Evolutionary conservation across 2,113 vertebrate species (phyloP).

Genomic region (Hystrix brachyura): DNA sequence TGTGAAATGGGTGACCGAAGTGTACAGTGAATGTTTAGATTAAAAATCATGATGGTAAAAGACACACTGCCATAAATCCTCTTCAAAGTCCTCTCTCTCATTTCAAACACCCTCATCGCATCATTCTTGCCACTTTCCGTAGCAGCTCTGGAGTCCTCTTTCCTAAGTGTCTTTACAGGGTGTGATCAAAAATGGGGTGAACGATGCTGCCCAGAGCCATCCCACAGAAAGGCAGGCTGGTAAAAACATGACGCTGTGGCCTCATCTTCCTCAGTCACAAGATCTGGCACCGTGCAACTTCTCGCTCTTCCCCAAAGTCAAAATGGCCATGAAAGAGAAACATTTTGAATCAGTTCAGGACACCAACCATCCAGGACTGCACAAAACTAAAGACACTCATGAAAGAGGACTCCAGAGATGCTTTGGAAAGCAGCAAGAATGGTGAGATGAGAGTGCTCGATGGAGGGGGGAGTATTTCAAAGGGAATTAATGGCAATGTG

Average conservation of each 20-base stretch:
- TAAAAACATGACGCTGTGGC: background rate
- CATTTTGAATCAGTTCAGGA: background rate
- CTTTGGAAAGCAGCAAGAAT: background rate
- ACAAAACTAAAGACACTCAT: background rate
- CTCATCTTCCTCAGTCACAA: background rate
- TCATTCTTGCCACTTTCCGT: background rate
- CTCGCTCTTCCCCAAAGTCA: background rate
- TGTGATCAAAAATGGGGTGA: background rate
- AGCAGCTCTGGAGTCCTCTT: background rate
- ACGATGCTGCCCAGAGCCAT: background rate
- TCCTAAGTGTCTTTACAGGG: background rate
- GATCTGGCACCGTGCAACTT: background rate
- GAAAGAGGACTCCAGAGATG: background rate
- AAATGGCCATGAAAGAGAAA: background rate
- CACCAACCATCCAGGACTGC: background rate
- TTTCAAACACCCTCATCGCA: background rate
- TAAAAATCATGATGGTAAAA: background rate
- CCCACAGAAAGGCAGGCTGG: background rate
- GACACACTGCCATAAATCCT: background rate
- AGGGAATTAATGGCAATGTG: background rate
- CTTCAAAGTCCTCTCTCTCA: background rate
- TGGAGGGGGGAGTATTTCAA: background rate
- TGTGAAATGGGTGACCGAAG: background rate
- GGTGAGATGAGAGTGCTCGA: background rate
- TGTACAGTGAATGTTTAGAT: background rate